These are phyloP conservation scores for Thyatira batis DNA, from an alignment of 2,888 invertebrate genomes.

Conservation along the genomic window DNA sequence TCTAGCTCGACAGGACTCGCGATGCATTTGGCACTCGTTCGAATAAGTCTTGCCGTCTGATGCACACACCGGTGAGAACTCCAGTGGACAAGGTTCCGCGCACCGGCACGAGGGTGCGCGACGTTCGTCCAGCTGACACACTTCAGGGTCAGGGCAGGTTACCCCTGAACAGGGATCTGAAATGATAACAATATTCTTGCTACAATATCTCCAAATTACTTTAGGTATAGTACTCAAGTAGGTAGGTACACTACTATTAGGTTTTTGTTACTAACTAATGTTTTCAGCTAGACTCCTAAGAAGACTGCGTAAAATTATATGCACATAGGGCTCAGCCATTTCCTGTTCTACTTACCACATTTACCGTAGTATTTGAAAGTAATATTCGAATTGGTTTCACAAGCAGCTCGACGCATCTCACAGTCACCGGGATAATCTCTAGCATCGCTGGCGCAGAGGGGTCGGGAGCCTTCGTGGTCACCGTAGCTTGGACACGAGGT, in stretches of 20 bases:
- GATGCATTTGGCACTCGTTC: constrained; percentile 91
- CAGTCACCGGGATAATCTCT: constrained; percentile 93
- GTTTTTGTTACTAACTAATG: too few species aligned
- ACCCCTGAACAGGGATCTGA: constrained; percentile 93
- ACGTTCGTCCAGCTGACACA: constrained; percentile 91
- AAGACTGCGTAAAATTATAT: too few species aligned
- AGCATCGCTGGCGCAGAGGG: constrained; percentile 93
- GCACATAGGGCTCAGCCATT: too few species aligned
- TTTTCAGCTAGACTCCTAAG: too few species aligned
- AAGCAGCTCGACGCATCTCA: constrained; percentile 90
- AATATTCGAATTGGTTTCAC: constrained; percentile 87
- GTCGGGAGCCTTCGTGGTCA: constrained; percentile 89
- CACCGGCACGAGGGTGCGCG: constrained; percentile 91
- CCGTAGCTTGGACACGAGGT: constrained; percentile 91
- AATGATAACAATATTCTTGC: background rate
- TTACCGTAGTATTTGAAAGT: constrained; percentile 92
- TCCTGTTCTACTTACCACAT: constrained; percentile 88
- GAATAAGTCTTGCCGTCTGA: constrained; percentile 92
- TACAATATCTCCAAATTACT: too few species aligned
- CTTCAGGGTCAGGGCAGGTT: constrained; percentile 90
- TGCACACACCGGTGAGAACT: constrained; percentile 90
- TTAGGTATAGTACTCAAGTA: too few species aligned
- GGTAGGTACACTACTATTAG: too few species aligned
- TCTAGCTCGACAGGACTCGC: constrained; percentile 90
- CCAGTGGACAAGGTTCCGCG: constrained; percentile 89